Evolutionary conservation across 2,797 vertebrate species (phyloP).

Genomic region (Hippopotamyrus pictus): DNA sequence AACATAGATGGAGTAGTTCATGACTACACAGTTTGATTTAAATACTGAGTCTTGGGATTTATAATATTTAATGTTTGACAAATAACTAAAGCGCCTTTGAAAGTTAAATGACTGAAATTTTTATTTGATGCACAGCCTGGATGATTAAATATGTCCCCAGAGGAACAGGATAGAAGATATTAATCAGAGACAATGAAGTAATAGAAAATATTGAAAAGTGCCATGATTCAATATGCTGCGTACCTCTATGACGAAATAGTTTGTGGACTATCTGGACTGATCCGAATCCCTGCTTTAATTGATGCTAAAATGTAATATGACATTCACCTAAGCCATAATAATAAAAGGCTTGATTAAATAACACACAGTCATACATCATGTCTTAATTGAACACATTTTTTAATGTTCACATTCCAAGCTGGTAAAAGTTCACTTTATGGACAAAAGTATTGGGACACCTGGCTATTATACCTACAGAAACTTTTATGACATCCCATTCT

Average conservation of each 20-base stretch:
- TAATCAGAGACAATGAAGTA: background rate
- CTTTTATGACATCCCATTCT: background rate
- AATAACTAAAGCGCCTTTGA: background rate
- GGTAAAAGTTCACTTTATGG: background rate
- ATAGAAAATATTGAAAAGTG: background rate
- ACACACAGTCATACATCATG: background rate
- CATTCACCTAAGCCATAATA: background rate
- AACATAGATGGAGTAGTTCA: background rate
- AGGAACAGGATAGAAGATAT: background rate
- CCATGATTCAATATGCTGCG: background rate
- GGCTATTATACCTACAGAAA: background rate
- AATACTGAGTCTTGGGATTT: background rate
- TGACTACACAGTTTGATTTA: background rate
- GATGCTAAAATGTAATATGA: background rate
- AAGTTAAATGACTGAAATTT: background rate
- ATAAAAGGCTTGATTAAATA: too few relatives aligned
- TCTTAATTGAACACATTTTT: background rate
- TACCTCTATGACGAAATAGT: background rate
- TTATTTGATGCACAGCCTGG: background rate
- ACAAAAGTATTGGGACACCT: background rate
- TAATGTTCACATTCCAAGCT: background rate
- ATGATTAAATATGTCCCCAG: background rate
- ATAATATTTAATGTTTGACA: background rate
- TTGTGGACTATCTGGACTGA: background rate
- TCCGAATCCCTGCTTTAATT: background rate